Conservation (phyloP, 2,888 invertebrate species). For the Pheosia tremula region DNA sequence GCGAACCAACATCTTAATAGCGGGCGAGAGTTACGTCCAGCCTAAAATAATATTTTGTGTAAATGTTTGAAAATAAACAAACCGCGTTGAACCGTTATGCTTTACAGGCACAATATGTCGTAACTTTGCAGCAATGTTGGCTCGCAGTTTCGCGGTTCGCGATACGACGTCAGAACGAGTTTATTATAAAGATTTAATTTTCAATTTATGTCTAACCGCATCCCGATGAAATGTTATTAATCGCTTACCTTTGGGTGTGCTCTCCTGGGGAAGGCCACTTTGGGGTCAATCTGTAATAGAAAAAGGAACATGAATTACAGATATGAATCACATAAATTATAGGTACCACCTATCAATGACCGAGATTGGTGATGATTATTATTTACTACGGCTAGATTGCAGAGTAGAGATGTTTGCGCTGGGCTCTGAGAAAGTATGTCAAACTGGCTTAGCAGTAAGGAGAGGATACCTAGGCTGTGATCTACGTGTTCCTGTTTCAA, state of each 20-base stretch:
- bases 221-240: slow-evolving; percentile 50
- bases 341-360: too few species aligned
- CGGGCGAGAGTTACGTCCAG: slow-evolving; percentile 75
- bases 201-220: slow-evolving; percentile 59
- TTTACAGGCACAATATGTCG: slow-evolving; percentile 67
- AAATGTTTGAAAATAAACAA: slow-evolving; percentile 82
- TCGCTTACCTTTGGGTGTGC: slow-evolving; percentile 98
- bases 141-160: slow-evolving; percentile 52
- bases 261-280: slow-evolving; percentile 99
- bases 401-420: too few species aligned
- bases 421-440: too few species aligned
- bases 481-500: too few species aligned
- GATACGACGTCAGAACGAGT: slow-evolving; percentile 65
- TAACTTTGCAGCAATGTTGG: slow-evolving; percentile 58
- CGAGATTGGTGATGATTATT: too few species aligned
- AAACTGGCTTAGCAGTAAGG: too few species aligned
- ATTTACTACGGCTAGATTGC: too few species aligned
- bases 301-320: slow-evolving; percentile 29
- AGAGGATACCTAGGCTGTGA: too few species aligned
- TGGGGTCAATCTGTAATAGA: slow-evolving; percentile 98
- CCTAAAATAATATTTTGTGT: slow-evolving; percentile 84
- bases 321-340: too few species aligned
- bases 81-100: slow-evolving; percentile 56
- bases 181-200: slow-evolving; percentile 68
- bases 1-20: slow-evolving; percentile 81